Evolutionary conservation across 2,888 invertebrate species (phyloP), one percentile per base, ranked within the genome.

Genomic region (Encarsia formosa): DNA sequence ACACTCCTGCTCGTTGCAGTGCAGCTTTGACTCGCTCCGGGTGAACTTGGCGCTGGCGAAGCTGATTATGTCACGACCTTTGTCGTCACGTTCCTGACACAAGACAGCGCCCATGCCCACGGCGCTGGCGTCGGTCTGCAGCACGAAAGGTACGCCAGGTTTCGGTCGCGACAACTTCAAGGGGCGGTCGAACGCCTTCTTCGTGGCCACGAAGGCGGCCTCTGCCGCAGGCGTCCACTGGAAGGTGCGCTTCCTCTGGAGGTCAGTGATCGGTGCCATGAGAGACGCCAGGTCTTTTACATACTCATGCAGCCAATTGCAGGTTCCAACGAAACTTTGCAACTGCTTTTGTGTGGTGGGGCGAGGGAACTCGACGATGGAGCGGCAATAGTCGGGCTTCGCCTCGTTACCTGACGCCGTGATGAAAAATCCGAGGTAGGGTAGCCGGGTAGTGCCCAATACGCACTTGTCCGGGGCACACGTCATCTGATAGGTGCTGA

Each of bases 401-500:
- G 34, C 18, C 9, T 19, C 31, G 31, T 42, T 42, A 2, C 42
- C 42, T 19, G 16, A 4, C 4, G 4, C 42, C 2, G 42, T 31
- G 3, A 42, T 13, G 6, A 3, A 3, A 4, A 2, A 3, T 3
- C 39, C 39, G 3, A 39, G 22, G 22, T 20, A 39, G 4, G 3
- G 4, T 3, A 37, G 5, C 18, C 18, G n/a, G 4, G 16, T 15
- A n/a, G n/a, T n/a, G n/a, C n/a, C n/a, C n/a, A n/a, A n/a, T n/a
- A n/a, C n/a, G n/a, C n/a, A n/a, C n/a, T n/a, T n/a, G n/a, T n/a
- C 52, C 2, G 49, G 19, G 8, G 5, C 16, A 3, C 4, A 15
- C 16, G 18, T 54, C 2, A 55, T 46, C 8, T 29, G 49, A 37
- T 61, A 59, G 5, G 49, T 45, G 13, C 38, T 43, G 1, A 62